These are phyloP conservation scores for Chloroceryle aenea DNA, from an alignment of 2,113 vertebrate species.

Conservation along the genomic window DNA sequence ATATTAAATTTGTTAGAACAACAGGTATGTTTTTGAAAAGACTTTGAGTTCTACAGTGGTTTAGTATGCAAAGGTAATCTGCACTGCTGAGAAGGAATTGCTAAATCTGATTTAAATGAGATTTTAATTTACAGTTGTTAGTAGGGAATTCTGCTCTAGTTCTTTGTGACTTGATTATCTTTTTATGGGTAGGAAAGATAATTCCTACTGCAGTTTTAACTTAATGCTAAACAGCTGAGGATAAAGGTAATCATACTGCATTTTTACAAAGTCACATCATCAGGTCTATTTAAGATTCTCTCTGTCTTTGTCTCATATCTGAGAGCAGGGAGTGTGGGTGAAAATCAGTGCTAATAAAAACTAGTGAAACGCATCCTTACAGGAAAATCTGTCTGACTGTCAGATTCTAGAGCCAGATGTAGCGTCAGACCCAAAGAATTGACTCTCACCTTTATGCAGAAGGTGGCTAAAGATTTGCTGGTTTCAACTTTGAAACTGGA, in stretches of 20 bases:
- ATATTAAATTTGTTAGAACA: neutral
- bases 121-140: neutral
- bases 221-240: neutral
- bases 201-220: neutral
- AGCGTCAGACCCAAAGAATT: neutral
- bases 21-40: neutral
- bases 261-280: neutral
- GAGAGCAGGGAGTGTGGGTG: neutral
- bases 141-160: neutral
- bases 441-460: neutral
- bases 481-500: neutral
- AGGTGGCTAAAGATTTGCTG: neutral
- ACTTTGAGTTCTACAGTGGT: fast-evolving
- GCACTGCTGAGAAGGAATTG: neutral
- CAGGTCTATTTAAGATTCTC: neutral
- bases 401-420: neutral
- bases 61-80: neutral
- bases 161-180: neutral
- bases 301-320: neutral
- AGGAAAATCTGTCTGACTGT: neutral
- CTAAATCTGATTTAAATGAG: neutral
- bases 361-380: neutral
- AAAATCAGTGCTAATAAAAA: neutral
- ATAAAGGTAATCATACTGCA: neutral
- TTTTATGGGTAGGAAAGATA: neutral